Base-by-base conservation (phyloP, 2,888 invertebrate species). In the Meiosimyza platycephala region DNA sequence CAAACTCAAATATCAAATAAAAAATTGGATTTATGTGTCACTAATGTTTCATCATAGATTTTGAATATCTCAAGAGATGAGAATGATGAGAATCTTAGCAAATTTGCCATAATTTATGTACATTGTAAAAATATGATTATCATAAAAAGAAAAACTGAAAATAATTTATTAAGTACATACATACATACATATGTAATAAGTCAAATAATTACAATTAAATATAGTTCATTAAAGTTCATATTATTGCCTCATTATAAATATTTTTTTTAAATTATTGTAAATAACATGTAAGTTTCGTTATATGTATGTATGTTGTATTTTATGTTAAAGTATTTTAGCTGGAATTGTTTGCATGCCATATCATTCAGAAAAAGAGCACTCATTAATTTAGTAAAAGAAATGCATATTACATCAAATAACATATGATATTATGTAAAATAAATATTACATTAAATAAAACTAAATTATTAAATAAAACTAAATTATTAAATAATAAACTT, bases 261-360 rank as follows among this genome's bases (percentile, higher is more conserved):
- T n/a, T 72, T 75, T 71, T 59, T 7, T 40, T 40, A 40, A 40
- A 40, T 40, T 40, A 40, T 40, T 40, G 40, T 40, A 40, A 40
- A 40, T 40, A 40, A 40, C 9, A 2, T 40, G 40, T 40, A 40
- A 40, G 40, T 40, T 40, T 40, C 40, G 9, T 40, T 40, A 6
- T 9, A 40, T 7, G 22, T 22, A 28, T 28, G 28, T 28, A 40
- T 6, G 9, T 40, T 40, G 40, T 40, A 40, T 40, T 9, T 7
- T 40, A 9, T 40, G 60, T 59, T 33, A 28, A 33, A 51, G 6
- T 28, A 9, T 50, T 59, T 71, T 66, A 68, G 63, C 47, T 55
- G 70, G 55, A 67, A 69, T 68, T 68, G 64, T 72, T 72, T 72
- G 64, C 68, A 68, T 68, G 72, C 72, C 72, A 72, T 72, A 72